Evolutionary conservation across 2,888 invertebrate genomes (phyloP), one percentile per base, ranked within the genome.

Genomic region (Odontocolon sp.): DNA sequence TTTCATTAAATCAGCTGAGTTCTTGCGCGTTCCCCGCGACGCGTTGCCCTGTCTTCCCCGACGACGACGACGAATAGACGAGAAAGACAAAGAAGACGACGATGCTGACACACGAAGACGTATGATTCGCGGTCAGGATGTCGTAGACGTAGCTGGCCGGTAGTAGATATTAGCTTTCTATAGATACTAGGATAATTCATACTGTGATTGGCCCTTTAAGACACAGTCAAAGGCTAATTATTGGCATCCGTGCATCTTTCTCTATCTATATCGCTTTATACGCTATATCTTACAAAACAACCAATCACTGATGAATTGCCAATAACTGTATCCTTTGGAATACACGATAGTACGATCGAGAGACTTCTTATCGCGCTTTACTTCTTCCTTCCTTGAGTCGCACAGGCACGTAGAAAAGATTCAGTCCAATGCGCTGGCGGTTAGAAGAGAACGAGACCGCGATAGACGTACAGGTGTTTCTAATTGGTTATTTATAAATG

Each of bases 401-500:
- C 61, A 23, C 33, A 45, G 45, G 52, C 59, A 5, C 40, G 11
- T 57, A 11, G 40, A 23, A 11, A 42, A 31, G 64, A 47, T 64
- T 57, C 59, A 47, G 36, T 59, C 54, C 11, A 50, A 42, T 59
- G 9, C 63, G 66, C 66, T 66, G 77, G 72, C 68, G 77, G 54
- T 78, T 76, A 47, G 45, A 42, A 63, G 56, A 47, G 59, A 67
- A 66, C 63, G 67, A 66, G 57, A 66, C 56, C 69, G 59, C 73
- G 72, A 77, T 66, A 36, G 69, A 73, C 82, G 80, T 82, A 88
- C 89, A 89, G 88, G 88, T 88, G 89, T 88, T 86, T 87, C 86
- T 89, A 89, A 89, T 89, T 89, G 89, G 86, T 87, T 87, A 89
- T 89, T 88, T 88, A 89, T 89, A 89, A 86, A 83, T 83, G 82